Conservation (phyloP, 2,797 vertebrate genomes). For the Glossophaga mutica region DNA sequence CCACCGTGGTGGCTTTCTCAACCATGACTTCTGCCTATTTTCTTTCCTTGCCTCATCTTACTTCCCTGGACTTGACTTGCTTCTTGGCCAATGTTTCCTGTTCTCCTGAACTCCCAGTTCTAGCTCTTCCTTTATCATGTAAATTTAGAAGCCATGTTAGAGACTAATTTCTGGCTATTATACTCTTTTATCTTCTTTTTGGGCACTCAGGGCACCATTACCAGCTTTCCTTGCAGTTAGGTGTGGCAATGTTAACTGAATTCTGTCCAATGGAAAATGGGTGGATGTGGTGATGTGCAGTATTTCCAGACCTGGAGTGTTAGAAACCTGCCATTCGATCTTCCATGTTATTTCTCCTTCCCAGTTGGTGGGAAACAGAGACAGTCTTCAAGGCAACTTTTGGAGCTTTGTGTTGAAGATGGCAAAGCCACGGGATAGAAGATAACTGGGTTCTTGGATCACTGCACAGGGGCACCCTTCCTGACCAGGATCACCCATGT, state of each 20-base stretch:
- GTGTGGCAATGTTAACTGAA: neutral
- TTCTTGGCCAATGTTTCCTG: neutral
- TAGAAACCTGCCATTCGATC: neutral
- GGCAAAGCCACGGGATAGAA: neutral
- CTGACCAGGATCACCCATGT: neutral
- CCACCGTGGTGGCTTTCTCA: neutral
- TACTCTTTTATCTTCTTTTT: constrained; percentile 4
- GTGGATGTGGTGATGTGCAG: neutral
- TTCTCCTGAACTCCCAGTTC: neutral
- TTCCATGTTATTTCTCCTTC: neutral
- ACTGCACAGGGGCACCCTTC: neutral
- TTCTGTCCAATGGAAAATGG: neutral
- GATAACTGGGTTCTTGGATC: neutral
- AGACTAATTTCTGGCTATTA: neutral
- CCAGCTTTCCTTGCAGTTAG: neutral
- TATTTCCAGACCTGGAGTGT: neutral
- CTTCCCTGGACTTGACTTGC: neutral
- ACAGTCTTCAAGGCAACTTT: neutral
- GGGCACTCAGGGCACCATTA: neutral
- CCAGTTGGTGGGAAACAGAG: neutral
- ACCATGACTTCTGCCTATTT: neutral
- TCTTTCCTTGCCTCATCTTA: neutral
- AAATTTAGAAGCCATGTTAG: neutral
- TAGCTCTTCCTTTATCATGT: neutral
- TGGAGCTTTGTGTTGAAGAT: neutral